Conservation (phyloP, 2,797 vertebrate genomes). For the Micrastur ruficollis region DNA sequence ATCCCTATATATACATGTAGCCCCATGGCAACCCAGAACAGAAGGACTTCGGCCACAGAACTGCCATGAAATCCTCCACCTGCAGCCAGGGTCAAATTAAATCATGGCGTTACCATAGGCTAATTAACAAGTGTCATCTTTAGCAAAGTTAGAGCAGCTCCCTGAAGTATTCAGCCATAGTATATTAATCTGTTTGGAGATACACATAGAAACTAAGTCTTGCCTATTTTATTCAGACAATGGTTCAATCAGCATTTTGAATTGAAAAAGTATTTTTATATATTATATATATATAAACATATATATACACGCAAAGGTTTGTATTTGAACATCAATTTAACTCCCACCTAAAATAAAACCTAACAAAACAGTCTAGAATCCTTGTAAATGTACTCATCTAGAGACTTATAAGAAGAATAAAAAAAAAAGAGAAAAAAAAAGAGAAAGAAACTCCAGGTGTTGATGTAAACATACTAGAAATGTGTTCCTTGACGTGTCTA, state of each 20-base stretch:
- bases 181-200: not conserved
- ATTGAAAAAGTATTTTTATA: not conserved
- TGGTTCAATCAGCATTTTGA: not conserved
- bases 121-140: not conserved
- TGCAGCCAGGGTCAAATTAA: not conserved
- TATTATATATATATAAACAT: not conserved
- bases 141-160: not conserved
- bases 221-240: not conserved
- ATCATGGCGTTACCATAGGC: not conserved
- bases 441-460: not conserved
- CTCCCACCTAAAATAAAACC: not conserved
- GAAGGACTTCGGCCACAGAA: not conserved
- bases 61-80: not conserved
- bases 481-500: accelerated
- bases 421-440: not conserved
- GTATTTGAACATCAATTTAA: not conserved
- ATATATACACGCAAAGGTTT: accelerated
- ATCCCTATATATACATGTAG: not conserved
- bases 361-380: not conserved
- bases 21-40: not conserved
- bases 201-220: not conserved
- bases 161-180: not conserved
- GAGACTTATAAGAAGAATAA: not conserved
- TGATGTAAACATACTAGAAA: not conserved
- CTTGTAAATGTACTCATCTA: not conserved